A percentile compares a stretch with the other conserved stretches of the same genome.
Evolutionary conservation across 2,888 invertebrate genomes (phyloP).

Genomic region (Melitaea athalia): DNA sequence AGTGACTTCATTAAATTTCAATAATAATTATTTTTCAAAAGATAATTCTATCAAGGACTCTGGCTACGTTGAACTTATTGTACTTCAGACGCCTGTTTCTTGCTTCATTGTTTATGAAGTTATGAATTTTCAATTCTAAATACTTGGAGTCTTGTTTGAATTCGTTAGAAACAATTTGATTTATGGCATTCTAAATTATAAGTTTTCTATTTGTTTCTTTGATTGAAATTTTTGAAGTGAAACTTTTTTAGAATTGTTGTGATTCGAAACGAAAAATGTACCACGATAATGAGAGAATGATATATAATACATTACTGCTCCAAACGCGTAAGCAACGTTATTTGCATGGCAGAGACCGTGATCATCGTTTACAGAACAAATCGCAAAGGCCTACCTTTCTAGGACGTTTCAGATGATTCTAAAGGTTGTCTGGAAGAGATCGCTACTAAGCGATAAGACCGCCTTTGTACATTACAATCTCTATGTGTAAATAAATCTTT

Average conservation of each 20-base stretch:
- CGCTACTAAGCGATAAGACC: no score
- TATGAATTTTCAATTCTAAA: constrained; percentile 14
- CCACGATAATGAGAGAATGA: no score
- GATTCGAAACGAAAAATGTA: no score
- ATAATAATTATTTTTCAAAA: constrained; percentile 8
- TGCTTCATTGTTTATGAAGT: constrained; percentile 16
- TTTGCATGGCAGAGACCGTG: no score
- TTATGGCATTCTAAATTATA: not conserved
- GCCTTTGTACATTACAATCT: no score
- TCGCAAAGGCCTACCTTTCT: no score
- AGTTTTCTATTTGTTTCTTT: not conserved
- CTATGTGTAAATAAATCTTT: no score
- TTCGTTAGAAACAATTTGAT: constrained; percentile 8
- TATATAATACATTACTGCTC: no score
- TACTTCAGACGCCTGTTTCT: constrained; percentile 8
- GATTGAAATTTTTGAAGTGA: not conserved
- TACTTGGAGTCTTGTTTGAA: constrained; percentile 8
- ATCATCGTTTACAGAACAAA: no score
- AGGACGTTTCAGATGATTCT: no score
- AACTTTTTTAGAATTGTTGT: not conserved
- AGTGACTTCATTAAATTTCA: constrained; percentile 1
- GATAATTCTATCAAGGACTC: constrained; percentile 16
- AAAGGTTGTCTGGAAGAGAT: no score
- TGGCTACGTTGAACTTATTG: constrained; percentile 10
- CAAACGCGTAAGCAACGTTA: no score